Conservation (phyloP, 2,888 invertebrate species). For the Teinopalpus imperialis region DNA sequence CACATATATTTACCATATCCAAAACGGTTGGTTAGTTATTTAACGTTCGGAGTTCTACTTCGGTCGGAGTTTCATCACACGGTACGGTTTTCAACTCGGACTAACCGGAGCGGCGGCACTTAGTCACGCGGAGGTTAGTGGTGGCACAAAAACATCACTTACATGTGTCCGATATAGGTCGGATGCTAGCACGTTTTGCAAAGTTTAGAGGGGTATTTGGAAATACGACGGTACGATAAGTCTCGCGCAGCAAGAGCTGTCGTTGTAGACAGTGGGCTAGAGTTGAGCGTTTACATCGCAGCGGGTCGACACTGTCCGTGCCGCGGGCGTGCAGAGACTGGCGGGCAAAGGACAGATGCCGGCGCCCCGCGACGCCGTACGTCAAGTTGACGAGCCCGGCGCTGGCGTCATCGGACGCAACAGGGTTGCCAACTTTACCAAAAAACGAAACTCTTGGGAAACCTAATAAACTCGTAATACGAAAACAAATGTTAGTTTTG, state of each 20-base stretch:
- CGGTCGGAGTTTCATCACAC: constrained; percentile 42
- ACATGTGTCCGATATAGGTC: constrained; percentile 58
- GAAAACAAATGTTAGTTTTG: background rate
- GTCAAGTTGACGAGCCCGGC: constrained; percentile 40
- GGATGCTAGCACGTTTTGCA: constrained; percentile 42
- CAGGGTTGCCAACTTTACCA: constrained; percentile 3
- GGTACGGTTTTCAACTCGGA: constrained; percentile 45
- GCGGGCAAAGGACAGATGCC: constrained; percentile 29
- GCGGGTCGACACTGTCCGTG: constrained; percentile 76
- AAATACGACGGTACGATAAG: background rate
- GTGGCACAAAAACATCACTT: constrained; percentile 70
- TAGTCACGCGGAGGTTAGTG: constrained; percentile 50
- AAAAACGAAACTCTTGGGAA: constrained; percentile 6
- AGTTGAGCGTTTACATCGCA: constrained; percentile 78
- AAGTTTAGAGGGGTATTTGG: constrained; percentile 58
- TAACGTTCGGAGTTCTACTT: constrained; percentile 47
- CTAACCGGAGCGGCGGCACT: constrained; percentile 6
- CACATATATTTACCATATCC: constrained; percentile 55
- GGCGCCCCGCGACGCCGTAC: constrained; percentile 36
- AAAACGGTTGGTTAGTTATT: constrained; percentile 39
- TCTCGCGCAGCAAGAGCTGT: constrained; percentile 67
- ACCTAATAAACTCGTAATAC: background rate
- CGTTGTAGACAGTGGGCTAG: constrained; percentile 70
- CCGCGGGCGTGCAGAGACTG: constrained; percentile 77
- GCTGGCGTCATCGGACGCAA: constrained; percentile 60